Percentiles rank a stretch among this genome's conserved stretches.
Conservation (phyloP, 2,888 invertebrate species). For the Athalia cordata region DNA sequence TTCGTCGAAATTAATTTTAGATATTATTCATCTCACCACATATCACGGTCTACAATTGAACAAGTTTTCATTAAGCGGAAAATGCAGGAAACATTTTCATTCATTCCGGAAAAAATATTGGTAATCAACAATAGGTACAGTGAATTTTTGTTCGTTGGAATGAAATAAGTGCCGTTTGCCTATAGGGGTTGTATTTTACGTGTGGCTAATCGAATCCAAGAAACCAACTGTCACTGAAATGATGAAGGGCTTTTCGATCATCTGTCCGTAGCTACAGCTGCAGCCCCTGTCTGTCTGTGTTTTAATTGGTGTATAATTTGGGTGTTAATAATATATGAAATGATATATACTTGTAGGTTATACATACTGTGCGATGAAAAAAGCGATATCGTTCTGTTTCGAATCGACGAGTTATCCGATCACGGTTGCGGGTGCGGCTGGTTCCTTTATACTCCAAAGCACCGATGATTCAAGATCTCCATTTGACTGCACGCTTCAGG, state of each 20-base stretch:
- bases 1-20: not conserved
- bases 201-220: constrained; percentile 50
- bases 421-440: not conserved
- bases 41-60: too few species aligned
- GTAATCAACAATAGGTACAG: too few species aligned
- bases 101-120: too few species aligned
- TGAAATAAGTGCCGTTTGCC: not conserved
- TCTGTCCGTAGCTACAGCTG: constrained; percentile 52
- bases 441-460: not conserved
- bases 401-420: constrained; percentile 12
- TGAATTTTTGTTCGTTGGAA: too few species aligned
- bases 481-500: constrained; percentile 22
- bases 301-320: constrained; percentile 13
- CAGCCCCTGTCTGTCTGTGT: not conserved
- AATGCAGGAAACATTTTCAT: too few species aligned
- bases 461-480: constrained; percentile 8
- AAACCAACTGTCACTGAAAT: constrained; percentile 59
- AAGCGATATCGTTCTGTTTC: constrained; percentile 1
- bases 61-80: too few species aligned
- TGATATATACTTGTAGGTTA: not conserved
- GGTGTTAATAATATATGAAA: constrained; percentile 21
- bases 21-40: too few species aligned
- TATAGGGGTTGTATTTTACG: not conserved
- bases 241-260: constrained; percentile 55
- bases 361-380: not conserved